Evolutionary conservation across 2,797 vertebrate species (phyloP).

Genomic region (Alca torda): DNA sequence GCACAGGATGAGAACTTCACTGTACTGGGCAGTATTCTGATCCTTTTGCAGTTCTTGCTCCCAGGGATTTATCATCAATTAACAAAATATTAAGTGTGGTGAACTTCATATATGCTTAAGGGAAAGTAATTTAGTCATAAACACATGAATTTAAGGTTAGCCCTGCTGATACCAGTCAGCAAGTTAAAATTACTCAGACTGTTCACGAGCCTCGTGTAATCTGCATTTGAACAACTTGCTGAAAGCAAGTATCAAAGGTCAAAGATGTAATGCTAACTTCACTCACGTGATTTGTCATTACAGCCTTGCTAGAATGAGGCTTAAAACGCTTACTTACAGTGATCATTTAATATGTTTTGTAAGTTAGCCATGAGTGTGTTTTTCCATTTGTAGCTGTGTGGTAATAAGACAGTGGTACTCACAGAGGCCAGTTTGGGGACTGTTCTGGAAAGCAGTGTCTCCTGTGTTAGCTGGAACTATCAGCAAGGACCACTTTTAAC

Average conservation of each 20-base stretch:
- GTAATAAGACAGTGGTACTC: not conserved
- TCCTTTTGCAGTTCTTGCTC: not conserved
- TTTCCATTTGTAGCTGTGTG: not conserved
- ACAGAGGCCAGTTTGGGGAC: not conserved
- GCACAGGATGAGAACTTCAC: not conserved
- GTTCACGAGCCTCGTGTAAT: not conserved
- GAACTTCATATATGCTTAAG: not conserved
- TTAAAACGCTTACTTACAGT: not conserved
- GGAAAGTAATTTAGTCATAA: not conserved
- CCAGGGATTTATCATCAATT: not conserved
- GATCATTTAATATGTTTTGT: not conserved
- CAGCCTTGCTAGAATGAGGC: not conserved
- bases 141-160: not conserved
- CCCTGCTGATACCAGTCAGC: not conserved
- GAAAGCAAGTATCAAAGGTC: not conserved
- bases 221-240: not conserved
- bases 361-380: not conserved
- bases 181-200: not conserved
- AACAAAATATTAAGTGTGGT: not conserved
- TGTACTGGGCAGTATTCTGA: rapidly evolving
- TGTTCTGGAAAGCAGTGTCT: not conserved
- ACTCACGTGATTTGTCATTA: not conserved
- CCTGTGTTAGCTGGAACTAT: not conserved
- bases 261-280: not conserved
- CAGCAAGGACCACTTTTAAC: not conserved